Conservation (phyloP, 2,888 invertebrate genomes). For the Sphaeridia pumilis region DNA sequence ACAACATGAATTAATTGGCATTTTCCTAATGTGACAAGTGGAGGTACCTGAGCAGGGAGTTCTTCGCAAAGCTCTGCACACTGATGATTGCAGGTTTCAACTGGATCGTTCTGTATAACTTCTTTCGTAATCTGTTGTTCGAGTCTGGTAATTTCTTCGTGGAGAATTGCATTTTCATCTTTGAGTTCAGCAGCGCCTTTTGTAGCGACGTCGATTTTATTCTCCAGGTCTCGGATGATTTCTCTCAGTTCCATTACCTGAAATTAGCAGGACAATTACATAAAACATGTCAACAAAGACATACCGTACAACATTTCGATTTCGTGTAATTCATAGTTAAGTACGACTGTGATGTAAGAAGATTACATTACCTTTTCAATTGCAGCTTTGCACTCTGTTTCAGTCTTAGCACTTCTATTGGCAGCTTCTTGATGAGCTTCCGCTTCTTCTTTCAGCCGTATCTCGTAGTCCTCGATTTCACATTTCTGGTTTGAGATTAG, state of each 20-base stretch:
- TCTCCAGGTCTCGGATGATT: conserved; percentile 63
- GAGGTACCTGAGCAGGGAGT: conserved; percentile 24
- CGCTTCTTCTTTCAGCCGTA: conserved; percentile 20
- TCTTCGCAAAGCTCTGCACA: conserved; percentile 24
- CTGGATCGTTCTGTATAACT: conserved; percentile 8
- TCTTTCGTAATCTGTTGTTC: conserved; percentile 16
- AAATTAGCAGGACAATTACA: too few relatives aligned
- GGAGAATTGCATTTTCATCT: conserved; percentile 23
- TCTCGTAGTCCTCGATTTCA: conserved; percentile 23
- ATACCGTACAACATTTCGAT: too few relatives aligned
- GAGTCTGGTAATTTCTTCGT: conserved; percentile 21
- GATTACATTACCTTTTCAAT: conserved; percentile 58
- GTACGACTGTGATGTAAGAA: too few relatives aligned
- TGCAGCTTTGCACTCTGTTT: conserved; percentile 60
- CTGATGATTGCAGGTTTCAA: conserved; percentile 1
- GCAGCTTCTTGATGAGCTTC: conserved; percentile 45
- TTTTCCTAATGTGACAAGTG: too few relatives aligned
- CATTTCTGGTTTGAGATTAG: conserved; percentile 16
- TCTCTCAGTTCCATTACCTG: conserved; percentile 57
- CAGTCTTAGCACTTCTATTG: conserved; percentile 48
- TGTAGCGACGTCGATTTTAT: conserved; percentile 51
- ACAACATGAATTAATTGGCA: too few relatives aligned
- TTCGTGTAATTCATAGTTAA: too few relatives aligned
- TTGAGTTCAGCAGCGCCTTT: conserved; percentile 17
- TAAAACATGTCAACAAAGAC: too few relatives aligned